Base-by-base conservation (phyloP, 2,888 invertebrate genomes). In the Chorisops tibialis region DNA sequence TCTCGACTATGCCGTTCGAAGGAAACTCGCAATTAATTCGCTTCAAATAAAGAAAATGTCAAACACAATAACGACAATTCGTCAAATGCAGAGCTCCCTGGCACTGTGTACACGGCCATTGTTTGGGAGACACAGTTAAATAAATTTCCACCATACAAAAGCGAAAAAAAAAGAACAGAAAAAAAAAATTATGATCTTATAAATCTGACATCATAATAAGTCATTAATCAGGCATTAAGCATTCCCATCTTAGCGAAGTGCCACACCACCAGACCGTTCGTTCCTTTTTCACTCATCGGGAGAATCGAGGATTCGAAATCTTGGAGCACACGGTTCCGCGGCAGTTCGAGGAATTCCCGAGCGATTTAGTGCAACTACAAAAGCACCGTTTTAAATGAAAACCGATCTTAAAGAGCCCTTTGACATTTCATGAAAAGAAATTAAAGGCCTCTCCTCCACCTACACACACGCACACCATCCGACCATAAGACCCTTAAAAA, bases 121-220 rank as follows among this genome's bases (percentile, higher is more conserved):
- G 43, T 43, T 56, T 30, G 56, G 45, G 24, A 43, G 18, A 56
- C 45, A 56, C 56, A 56, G 30, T 45, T 30, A 56, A 45, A 56
- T 19, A 43, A 16, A 45, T 56, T 56, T 43, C 56, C 9, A 35
- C 45, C 45, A 21, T 43, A 56, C 56, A 56, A 56, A 43, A 30
- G 35, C 11, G 16, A 19, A 51, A 12, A 16, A 39, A 63, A 62
- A 73, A 72, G 73, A 56, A 56, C 35, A 30, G 35, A 3, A 14
- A 19, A 51, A 12, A 16, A 39, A 63, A 62, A 73, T 72, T 73
- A 74, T 72, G 72, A 72, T 74, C 74, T 73, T 71, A 74, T 71
- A 74, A 75, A 75, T 74, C 74, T 74, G 74, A 74, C 74, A 75
- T 75, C 74, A 75, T 74, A 75, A 75, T 75, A 74, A 72, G 71